Conservation (phyloP, 2,888 invertebrate species). For the Drosophila histrio region DNA sequence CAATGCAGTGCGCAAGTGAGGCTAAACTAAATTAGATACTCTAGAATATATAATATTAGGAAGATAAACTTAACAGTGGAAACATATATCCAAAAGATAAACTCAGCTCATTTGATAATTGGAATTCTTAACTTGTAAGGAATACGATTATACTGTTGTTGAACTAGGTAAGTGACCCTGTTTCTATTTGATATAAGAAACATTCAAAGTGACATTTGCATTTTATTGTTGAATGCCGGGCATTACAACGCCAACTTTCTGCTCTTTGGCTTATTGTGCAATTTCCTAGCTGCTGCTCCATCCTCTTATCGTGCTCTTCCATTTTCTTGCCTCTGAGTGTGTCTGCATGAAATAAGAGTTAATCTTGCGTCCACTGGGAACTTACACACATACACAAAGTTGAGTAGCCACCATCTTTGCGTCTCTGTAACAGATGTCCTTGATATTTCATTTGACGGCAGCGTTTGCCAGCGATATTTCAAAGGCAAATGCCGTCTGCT, state of each 20-base stretch:
- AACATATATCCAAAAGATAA: too few species aligned
- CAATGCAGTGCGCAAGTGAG: too few species aligned
- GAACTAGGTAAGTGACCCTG: slow-evolving; percentile 29
- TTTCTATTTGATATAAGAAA: slow-evolving; percentile 48
- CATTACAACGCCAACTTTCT: slow-evolving; percentile 65
- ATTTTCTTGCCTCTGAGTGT: slow-evolving; percentile 45
- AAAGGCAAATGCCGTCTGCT: slow-evolving; percentile 51
- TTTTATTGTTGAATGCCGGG: slow-evolving; percentile 67
- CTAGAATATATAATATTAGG: too few species aligned
- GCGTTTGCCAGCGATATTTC: slow-evolving; percentile 46
- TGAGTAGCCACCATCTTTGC: slow-evolving; percentile 38
- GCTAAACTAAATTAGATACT: too few species aligned
- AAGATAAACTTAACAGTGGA: too few species aligned
- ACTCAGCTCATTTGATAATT: background rate
- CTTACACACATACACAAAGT: slow-evolving; percentile 15
- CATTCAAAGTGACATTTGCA: slow-evolving; percentile 71
- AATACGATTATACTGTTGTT: background rate
- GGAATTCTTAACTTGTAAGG: too few species aligned
- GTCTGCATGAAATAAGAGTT: slow-evolving; percentile 72
- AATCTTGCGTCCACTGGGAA: slow-evolving; percentile 72
- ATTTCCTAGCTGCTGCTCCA: slow-evolving; percentile 45
- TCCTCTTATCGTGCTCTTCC: slow-evolving; percentile 33
- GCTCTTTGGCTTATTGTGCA: slow-evolving; percentile 68
- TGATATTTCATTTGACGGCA: slow-evolving; percentile 63
- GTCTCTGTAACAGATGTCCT: slow-evolving; percentile 65